phyloP scores from a whole-genome alignment of 2,888 invertebrate genomes.

The Orgyia antiqua region DNA sequence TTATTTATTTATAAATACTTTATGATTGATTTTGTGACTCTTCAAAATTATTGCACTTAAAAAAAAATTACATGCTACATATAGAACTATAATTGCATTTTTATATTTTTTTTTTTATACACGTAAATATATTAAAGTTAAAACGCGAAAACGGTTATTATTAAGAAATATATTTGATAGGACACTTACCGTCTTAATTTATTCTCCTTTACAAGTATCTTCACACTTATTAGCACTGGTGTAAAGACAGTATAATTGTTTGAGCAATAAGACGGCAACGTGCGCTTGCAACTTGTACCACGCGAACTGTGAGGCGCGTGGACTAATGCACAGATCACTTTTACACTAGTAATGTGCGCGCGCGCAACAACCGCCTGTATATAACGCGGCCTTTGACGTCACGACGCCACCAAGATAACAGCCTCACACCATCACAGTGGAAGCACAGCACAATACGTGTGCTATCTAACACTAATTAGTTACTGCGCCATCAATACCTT shows the following conservation, averaged over 20 bases:
- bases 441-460: conserved; percentile 38
- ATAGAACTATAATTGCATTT: no score
- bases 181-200: conserved; percentile 40
- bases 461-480: conserved; percentile 26
- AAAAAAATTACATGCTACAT: no score
- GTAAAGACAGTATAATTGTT: conserved; percentile 24
- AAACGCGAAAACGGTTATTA: no score
- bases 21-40: no score
- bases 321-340: conserved; percentile 50
- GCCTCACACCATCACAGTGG: conserved; percentile 32
- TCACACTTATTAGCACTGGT: conserved; percentile 45
- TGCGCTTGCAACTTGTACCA: no score
- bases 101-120: no score
- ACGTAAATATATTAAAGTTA: no score
- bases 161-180: conserved; percentile 1
- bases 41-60: no score
- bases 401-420: conserved; percentile 40
- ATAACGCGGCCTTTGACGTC: conserved; percentile 63
- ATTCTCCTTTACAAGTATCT: conserved; percentile 37
- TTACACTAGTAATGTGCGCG: conserved; percentile 60
- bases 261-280: conserved; percentile 21
- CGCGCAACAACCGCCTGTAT: conserved; percentile 56
- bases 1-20: no score
- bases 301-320: conserved; percentile 45
- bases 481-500: conserved; percentile 6